Evolutionary conservation across 2,888 invertebrate species (phyloP), one percentile per base, ranked within the genome.

Genomic region (Ernsta delagoae): DNA sequence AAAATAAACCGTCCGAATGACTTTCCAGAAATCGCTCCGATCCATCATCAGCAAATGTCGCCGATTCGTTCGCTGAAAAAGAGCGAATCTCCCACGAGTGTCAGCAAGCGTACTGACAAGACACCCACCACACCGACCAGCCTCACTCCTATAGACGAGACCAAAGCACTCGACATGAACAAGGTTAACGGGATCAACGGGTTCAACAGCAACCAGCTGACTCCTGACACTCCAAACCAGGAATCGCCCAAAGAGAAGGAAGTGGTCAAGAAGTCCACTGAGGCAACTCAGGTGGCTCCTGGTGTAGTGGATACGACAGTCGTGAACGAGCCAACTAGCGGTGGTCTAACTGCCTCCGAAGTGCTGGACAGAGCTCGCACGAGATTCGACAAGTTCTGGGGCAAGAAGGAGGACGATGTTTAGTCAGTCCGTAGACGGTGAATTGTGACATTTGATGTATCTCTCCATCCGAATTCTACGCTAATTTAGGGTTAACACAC

Each of bases 381-480:
- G 86, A 96, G 97, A 78, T 97, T 97, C 84, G 97, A 97, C 88
- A 96, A 96, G 82, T 97, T 97, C 88, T 97, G 97, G 97, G 96
- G 96, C 75, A 96, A 96, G 80, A 95, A 93, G 78, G 95, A 95
- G 78, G 95, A 95, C 77, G 94, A 94, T 80, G 95, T 93, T 77
- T 93, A 92, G 80, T 82, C 73, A 59, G 74, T 75, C 48, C 48
- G 5, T 1, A 78, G 69, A 67, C 60, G 75, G 78, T 78, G 77
- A 81, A 80, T 83, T 85, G 84, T 84, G 83, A 75, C 74, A 59
- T 64, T 73, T 74, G 64, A 70, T 70, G 53, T 41, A 54, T 48
- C 24, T 24, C 45, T 59, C 6, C 36, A 24, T 41, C 53, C 41
- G 39, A 53, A 39, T 59, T 57, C 36, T n/a, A 34, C 16, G 50